Percentiles rank a stretch among this genome's conserved stretches.
These are phyloP conservation scores for Lytechinus variegatus DNA, from an alignment of 35 echinoderm and acorn worm species.

Conservation along the genomic window DNA sequence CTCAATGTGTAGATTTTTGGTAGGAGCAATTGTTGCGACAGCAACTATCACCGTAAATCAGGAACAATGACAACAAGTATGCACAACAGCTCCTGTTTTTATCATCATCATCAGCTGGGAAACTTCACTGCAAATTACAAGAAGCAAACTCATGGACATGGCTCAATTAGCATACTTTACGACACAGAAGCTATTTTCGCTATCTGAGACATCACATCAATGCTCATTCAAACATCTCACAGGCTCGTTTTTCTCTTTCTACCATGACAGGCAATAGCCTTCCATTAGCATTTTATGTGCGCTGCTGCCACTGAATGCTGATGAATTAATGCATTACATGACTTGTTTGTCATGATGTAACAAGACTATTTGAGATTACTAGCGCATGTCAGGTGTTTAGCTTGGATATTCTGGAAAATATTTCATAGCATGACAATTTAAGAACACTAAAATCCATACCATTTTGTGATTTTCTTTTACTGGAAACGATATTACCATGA, in stretches of 20 bases:
- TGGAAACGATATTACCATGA: neutral
- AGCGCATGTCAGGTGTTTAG: neutral
- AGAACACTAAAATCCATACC: neutral
- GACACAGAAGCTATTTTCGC: neutral
- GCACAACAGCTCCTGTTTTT: neutral
- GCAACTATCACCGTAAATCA: too few relatives aligned
- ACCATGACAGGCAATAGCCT: neutral
- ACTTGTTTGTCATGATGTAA: neutral
- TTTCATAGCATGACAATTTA: neutral
- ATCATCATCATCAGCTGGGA: neutral
- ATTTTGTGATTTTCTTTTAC: neutral
- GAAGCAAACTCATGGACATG: neutral
- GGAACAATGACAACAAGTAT: neutral
- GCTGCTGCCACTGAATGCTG: neutral
- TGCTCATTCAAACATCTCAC: neutral
- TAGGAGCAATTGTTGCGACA: too few relatives aligned
- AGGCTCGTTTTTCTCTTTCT: neutral
- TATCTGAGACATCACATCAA: neutral
- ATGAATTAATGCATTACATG: neutral
- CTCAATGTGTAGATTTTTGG: too few relatives aligned
- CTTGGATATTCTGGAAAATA: neutral
- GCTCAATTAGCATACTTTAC: slow-evolving; percentile 18
- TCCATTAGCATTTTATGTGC: neutral
- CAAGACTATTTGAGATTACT: neutral
- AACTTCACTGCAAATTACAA: neutral